Evolutionary conservation across 2,797 vertebrate genomes (phyloP), one percentile per base, ranked within the genome.

Genomic region (Neosalanx taihuensis): DNA sequence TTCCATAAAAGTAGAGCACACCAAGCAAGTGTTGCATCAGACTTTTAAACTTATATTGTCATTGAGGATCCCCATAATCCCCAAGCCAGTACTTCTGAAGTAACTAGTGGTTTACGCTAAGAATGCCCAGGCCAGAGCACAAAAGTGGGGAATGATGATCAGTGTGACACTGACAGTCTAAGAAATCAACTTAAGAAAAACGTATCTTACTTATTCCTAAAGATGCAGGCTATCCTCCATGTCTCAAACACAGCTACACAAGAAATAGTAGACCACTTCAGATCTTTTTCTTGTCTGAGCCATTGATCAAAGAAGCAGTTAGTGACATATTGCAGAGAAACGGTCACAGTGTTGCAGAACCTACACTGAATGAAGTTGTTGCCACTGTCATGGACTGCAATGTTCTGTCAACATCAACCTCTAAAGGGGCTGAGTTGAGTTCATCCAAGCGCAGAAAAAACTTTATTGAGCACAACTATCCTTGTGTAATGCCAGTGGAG

Each of bases 171-270:
- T 37, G 35, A 26, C 23, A 37, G 13, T 0, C 63, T 84, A 7
- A 73, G 23, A 82, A 59, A 72, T 57, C 64, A 68, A 4, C 65
- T 79, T 0, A 72, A 79, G 23, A 71, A 3, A 0, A 76, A 79
- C 41, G n/a, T 49, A 53, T 18, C 76, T 26, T 77, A 76, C 13
- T 78, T 83, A 67, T 75, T 83, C 35, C 56, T 83, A 37, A 83
- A 83, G 53, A 81, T 85, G 77, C 77, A 80, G 69, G 53, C 77
- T 58, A 66, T 85, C 67, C 70, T 78, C 3, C 74, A 83, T 66
- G 53, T 81, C 0, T 85, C 79, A 63, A 80, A 80, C 58, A 72
- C 63, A 37, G 79, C 74, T 64, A 73, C 46, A 0, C 70, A 83
- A 61, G 70, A 83, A 78, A 76, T 78, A 62, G 73, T 74, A 0